These are phyloP conservation scores for Drosophila nannoptera DNA, from an alignment of 1,140 invertebrate genomes.

Conservation along the genomic window DNA sequence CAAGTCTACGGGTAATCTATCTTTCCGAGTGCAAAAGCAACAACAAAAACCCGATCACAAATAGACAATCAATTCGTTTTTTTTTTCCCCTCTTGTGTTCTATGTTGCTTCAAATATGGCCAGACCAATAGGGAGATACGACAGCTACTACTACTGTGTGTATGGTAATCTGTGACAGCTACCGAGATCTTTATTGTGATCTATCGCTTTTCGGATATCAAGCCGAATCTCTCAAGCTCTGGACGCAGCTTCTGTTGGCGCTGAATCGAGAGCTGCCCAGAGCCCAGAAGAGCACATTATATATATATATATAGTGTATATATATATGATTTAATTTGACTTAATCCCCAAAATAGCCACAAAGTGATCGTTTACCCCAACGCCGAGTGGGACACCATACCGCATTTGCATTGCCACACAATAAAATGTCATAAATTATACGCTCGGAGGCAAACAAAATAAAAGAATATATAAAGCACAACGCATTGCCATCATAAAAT, in stretches of 20 bases:
- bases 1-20: slow-evolving; percentile 71
- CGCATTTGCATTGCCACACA: slow-evolving; percentile 69
- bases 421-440: slow-evolving; percentile 76
- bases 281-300: background rate
- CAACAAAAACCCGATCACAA: slow-evolving; percentile 46
- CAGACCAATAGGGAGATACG: slow-evolving; percentile 52
- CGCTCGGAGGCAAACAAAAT: slow-evolving; percentile 37
- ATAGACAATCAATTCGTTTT: slow-evolving; percentile 57
- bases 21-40: slow-evolving; percentile 64
- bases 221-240: too few species aligned
- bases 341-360: background rate
- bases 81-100: slow-evolving; percentile 21
- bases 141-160: slow-evolving; percentile 51
- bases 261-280: too few species aligned
- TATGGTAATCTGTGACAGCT: slow-evolving; percentile 59
- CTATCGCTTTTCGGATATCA: slow-evolving; percentile 34
- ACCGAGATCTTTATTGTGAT: slow-evolving; percentile 62
- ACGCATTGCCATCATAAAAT: slow-evolving; percentile 70
- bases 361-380: slow-evolving; percentile 18
- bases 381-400: background rate
- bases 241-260: too few species aligned
- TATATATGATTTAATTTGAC: background rate
- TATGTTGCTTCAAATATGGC: slow-evolving; percentile 53
- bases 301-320: background rate
- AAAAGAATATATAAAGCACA: slow-evolving; percentile 54